Conservation (phyloP, 2,888 invertebrate species). For the Ophioninae sp. region DNA sequence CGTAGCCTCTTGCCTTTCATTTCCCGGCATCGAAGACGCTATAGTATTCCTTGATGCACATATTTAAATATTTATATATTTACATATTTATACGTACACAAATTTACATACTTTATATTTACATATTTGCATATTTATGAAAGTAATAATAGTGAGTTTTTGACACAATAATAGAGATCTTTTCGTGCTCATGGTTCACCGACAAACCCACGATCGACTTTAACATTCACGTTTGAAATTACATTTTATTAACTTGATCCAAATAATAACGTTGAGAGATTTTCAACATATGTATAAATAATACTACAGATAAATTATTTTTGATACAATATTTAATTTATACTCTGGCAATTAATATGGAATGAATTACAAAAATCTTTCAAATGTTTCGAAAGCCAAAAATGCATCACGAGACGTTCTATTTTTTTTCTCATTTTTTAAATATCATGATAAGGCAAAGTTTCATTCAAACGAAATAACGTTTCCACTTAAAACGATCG, state of each 20-base stretch:
- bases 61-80: background rate
- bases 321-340: no score
- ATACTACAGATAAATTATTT: no score
- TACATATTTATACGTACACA: background rate
- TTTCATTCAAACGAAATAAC: no score
- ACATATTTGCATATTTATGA: background rate
- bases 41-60: background rate
- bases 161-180: background rate
- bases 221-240: background rate
- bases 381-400: no score
- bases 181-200: background rate
- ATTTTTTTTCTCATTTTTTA: no score
- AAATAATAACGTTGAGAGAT: no score
- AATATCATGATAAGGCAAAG: no score
- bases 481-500: no score
- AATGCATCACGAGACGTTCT: no score
- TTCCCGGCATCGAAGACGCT: background rate
- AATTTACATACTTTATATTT: background rate
- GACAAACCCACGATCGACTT: background rate
- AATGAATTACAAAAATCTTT: no score
- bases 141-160: background rate
- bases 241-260: background rate
- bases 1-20: background rate
- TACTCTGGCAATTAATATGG: no score
- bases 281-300: no score